phyloP scores from a whole-genome alignment of 2,113 vertebrate species.

The Crotalus horridus region DNA sequence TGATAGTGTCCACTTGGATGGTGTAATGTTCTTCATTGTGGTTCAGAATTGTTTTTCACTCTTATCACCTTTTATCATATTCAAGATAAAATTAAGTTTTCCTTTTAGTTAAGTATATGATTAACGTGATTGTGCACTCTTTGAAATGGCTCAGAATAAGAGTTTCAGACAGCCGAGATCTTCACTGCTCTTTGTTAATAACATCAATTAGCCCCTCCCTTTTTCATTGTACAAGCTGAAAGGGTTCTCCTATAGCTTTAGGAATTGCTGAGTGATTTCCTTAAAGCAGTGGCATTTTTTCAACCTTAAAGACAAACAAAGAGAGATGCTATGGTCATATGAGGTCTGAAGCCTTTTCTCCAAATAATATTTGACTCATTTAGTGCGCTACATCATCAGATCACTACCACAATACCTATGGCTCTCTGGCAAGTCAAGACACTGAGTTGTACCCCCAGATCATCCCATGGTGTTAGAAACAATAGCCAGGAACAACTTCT shows the following conservation, averaged over 20 bases:
- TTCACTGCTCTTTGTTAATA: not conserved
- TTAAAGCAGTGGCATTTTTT: not conserved
- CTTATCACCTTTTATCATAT: not conserved
- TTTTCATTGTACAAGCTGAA: not conserved
- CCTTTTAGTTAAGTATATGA: not conserved
- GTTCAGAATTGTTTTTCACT: not conserved
- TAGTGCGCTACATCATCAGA: not conserved
- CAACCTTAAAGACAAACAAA: not conserved
- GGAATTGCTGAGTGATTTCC: not conserved
- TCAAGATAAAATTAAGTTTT: not conserved
- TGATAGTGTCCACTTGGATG: not conserved
- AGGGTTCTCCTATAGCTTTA: not conserved
- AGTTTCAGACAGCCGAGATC: not conserved
- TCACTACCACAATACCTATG: not conserved
- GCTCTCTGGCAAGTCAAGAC: not conserved
- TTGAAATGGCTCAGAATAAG: not conserved
- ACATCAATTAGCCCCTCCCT: not conserved
- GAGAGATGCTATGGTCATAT: not conserved
- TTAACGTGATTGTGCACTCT: not conserved
- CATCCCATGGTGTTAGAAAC: not conserved
- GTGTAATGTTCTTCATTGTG: not conserved
- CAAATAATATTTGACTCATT: not conserved
- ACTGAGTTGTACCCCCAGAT: not conserved
- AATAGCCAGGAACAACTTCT: not conserved
- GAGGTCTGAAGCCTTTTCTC: not conserved